Conservation (phyloP, 92 coral and sea anemone species). For the Porites evermanni region DNA sequence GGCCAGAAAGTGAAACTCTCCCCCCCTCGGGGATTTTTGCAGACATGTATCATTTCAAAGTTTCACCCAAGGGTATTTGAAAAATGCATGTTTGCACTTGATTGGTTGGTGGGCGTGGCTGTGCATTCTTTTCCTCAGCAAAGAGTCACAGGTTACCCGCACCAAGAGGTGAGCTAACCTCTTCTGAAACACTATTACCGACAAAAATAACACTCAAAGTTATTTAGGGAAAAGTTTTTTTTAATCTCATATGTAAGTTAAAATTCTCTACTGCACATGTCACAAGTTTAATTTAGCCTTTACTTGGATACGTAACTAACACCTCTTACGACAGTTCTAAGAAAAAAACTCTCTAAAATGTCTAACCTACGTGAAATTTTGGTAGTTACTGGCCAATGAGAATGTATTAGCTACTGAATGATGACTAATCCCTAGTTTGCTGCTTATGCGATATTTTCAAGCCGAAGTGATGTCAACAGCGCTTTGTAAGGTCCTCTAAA, state of each 20-base stretch:
- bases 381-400: slow-evolving; percentile 30
- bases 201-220: slow-evolving; percentile 16
- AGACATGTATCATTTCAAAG: slow-evolving; percentile 31
- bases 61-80: slow-evolving; percentile 5
- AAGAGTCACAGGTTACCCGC: slow-evolving; percentile 35
- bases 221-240: too few species aligned
- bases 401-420: too few species aligned
- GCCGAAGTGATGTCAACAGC: not conserved
- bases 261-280: slow-evolving; percentile 38
- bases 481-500: too few species aligned
- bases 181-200: slow-evolving; percentile 12
- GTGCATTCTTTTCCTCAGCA: slow-evolving; percentile 30
- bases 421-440: slow-evolving; percentile 6
- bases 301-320: slow-evolving; percentile 28
- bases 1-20: not conserved
- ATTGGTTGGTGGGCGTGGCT: slow-evolving; percentile 40
- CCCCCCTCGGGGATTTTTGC: slow-evolving; percentile 22
- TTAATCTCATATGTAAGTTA: slow-evolving; percentile 13
- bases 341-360: slow-evolving; percentile 9
- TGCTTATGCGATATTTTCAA: not conserved
- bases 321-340: not conserved
- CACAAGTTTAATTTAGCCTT: slow-evolving; percentile 37
- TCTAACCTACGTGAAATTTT: slow-evolving; percentile 28
- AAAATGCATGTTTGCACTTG: slow-evolving; percentile 39
- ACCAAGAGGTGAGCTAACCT: slow-evolving; percentile 34